A percentile compares a stretch with the other conserved stretches of the same genome.
Evolutionary conservation across 2,113 vertebrate genomes (phyloP).

Genomic region (Furnarius figulus): DNA sequence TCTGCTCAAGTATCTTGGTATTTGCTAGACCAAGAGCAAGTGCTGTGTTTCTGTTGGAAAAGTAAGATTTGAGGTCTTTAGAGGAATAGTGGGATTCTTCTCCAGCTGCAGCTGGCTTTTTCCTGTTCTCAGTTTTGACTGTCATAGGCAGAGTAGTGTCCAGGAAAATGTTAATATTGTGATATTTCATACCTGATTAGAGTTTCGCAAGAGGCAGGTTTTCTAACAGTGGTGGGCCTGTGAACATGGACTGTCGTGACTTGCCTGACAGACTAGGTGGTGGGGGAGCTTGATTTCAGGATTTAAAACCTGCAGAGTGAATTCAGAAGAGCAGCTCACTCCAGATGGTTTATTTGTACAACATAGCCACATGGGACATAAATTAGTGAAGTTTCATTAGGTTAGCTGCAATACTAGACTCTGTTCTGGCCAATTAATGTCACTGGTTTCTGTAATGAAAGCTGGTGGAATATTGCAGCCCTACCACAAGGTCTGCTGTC

Average conservation of each 20-base stretch:
- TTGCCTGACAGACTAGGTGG: not conserved
- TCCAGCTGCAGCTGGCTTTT: not conserved
- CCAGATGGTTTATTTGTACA: not conserved
- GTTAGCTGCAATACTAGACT: not conserved
- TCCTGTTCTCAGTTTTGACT: not conserved
- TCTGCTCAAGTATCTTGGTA: not conserved
- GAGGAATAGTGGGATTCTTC: not conserved
- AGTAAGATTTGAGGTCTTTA: not conserved
- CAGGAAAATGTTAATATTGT: not conserved
- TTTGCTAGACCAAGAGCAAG: not conserved
- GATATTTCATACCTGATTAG: not conserved
- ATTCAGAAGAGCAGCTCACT: not conserved
- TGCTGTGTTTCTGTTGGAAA: not conserved
- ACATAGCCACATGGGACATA: rapidly evolving
- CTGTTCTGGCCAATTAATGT: not conserved
- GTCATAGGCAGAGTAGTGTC: not conserved
- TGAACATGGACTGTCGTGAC: not conserved
- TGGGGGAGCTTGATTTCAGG: not conserved
- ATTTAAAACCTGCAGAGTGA: not conserved
- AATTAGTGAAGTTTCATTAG: not conserved
- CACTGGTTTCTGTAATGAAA: not conserved
- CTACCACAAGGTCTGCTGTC: not conserved
- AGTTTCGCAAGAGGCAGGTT: not conserved
- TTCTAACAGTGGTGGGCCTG: not conserved
- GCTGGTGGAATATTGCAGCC: not conserved